These are phyloP conservation scores for Pitta sordida DNA, from an alignment of 2,113 vertebrate species.

Conservation along the genomic window DNA sequence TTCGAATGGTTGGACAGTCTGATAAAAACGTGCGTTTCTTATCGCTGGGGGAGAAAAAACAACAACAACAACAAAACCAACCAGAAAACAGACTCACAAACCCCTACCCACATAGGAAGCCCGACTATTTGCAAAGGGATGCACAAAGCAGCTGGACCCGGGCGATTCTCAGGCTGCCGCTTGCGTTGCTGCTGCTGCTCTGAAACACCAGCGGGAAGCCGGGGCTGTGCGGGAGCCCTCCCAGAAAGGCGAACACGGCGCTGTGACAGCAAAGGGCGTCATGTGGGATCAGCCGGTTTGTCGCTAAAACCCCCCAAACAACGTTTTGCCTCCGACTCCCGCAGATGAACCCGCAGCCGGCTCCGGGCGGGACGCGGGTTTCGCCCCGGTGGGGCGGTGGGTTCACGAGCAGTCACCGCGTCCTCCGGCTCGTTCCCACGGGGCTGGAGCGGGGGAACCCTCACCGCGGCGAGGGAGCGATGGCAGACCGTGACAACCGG, in stretches of 20 bases:
- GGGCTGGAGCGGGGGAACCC: no score
- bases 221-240: not conserved
- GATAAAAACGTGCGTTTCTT: not conserved
- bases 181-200: not conserved
- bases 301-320: not conserved
- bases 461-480: no score
- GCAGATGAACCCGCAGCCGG: not conserved
- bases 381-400: rapidly evolving
- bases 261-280: rapidly evolving
- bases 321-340: no score
- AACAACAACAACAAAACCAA: not conserved
- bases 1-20: not conserved
- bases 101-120: not conserved
- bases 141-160: rapidly evolving
- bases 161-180: rapidly evolving
- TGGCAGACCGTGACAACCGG: rapidly evolving
- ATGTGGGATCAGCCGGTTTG: rapidly evolving
- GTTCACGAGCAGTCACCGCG: not conserved
- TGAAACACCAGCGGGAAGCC: not conserved
- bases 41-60: not conserved
- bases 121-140: not conserved
- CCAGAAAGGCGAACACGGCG: not conserved
- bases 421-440: not conserved
- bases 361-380: rapidly evolving
- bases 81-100: not conserved